Evolutionary conservation across 2,113 vertebrate genomes (phyloP).

Genomic region (Natator depressus): DNA sequence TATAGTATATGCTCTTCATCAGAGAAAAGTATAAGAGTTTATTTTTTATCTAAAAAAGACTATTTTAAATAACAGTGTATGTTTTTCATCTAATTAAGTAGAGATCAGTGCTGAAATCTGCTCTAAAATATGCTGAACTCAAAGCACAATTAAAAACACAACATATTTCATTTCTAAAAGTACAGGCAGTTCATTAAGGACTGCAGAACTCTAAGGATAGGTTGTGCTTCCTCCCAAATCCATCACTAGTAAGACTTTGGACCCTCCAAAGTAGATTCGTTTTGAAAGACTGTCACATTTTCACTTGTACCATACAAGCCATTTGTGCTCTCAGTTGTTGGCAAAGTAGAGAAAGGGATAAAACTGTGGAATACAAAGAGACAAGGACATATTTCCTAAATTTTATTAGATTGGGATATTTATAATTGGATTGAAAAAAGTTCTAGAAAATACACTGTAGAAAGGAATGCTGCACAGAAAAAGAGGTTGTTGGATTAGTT

Average conservation of each 20-base stretch:
- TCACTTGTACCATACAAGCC: background rate
- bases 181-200: background rate
- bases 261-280: background rate
- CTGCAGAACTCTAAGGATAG: background rate
- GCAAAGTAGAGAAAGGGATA: background rate
- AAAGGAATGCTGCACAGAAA: background rate
- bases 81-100: background rate
- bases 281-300: background rate
- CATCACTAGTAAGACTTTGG: background rate
- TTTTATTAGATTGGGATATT: background rate
- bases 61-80: too few relatives aligned
- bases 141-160: conserved; percentile 17
- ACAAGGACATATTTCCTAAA: background rate
- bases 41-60: too few relatives aligned
- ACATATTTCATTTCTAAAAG: background rate
- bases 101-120: conserved; percentile 8
- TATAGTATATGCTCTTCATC: too few relatives aligned
- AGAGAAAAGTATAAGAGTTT: too few relatives aligned
- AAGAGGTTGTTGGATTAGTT: background rate
- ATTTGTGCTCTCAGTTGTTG: background rate
- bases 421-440: background rate
- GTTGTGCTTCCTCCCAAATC: background rate
- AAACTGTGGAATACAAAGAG: background rate
- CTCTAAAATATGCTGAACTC: background rate
- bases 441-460: background rate